Base-by-base conservation (phyloP, 1,140 invertebrate species). In the Polypedilum pembai region DNA sequence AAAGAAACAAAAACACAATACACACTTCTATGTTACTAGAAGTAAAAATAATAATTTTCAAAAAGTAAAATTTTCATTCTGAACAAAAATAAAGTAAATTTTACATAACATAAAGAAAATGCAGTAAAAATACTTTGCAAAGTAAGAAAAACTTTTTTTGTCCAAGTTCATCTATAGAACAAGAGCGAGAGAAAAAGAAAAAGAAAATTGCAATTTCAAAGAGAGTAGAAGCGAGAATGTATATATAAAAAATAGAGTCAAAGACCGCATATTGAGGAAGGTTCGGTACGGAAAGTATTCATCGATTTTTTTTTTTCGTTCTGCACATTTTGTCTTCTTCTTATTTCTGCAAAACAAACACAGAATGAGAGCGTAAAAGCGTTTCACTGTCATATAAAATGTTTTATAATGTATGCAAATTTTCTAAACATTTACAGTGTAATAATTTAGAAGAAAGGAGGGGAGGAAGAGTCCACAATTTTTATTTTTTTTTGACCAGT, bases 241-340 rank as follows among this genome's bases (percentile, higher is more conserved):
- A 33, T 33, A 33, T 33, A 33, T 56, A 56, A 56, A 12, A n/a
- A 56, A 56, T 15, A 56, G 45, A 56, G 45, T 56, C 45, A 56
- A 56, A 56, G 45, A 56, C 45, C 45, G 10, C 45, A 56, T 56
- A 56, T 56, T 56, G 45, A 56, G 45, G 12, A 56, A 56, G 45
- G 45, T 56, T 56, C 45, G n/a, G 45, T n/a, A 56, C n/a, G 45
- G 15, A 56, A 56, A 56, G 15, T 15, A n/a, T 56, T 56, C n/a
- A 56, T 56, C 45, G 45, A 56, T 56, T 56, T 56, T 45, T 45
- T 41, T 45, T 8, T 8, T 45, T 8, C 15, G 8, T 45, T 56
- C 24, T 56, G 45, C 45, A 56, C n/a, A 56, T 56, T 45, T 56
- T 56, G 45, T 56, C 45, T 56, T 56, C 45, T 56, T 56, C 15